Percentiles rank a stretch among this genome's conserved stretches.
Conservation (phyloP, 2,888 invertebrate genomes). For the Phragmatobia fuliginosa region DNA sequence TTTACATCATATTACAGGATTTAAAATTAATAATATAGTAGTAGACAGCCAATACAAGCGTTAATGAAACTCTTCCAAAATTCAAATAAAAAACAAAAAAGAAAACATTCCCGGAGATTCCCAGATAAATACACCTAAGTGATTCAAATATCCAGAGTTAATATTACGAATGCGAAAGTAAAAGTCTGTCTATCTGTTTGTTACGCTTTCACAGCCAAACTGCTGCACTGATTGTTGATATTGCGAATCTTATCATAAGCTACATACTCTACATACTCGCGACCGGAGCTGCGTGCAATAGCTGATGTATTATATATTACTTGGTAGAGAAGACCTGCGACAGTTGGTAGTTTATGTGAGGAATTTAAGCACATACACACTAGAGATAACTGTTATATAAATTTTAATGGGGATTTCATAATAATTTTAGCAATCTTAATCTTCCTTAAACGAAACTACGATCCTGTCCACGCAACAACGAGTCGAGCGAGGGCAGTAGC, state of each 20-base stretch:
- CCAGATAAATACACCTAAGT: not conserved
- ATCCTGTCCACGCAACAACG: not conserved
- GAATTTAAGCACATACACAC: not conserved
- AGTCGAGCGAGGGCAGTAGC: not conserved
- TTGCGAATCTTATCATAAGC: too few species aligned
- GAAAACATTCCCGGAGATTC: not conserved
- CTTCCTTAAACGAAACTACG: not conserved
- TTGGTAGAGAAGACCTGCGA: too few species aligned
- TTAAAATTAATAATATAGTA: not conserved
- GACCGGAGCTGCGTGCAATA: too few species aligned
- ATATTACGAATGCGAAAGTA: too few species aligned
- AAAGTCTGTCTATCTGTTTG: too few species aligned
- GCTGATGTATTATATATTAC: too few species aligned
- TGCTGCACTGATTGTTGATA: too few species aligned
- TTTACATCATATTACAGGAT: conserved; percentile 23
- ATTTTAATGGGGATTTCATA: not conserved
- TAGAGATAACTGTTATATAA: not conserved
- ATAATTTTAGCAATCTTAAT: not conserved
- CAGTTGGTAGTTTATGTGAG: not conserved
- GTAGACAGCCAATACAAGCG: too few species aligned
- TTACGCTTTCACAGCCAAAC: too few species aligned
- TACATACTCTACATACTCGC: too few species aligned
- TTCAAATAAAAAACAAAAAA: not conserved
- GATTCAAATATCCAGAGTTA: too few species aligned
- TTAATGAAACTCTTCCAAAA: too few species aligned